A percentile compares a stretch with the other conserved stretches of the same genome.
phyloP scores from a whole-genome alignment of 2,888 invertebrate genomes.

The Spodoptera exigua region DNA sequence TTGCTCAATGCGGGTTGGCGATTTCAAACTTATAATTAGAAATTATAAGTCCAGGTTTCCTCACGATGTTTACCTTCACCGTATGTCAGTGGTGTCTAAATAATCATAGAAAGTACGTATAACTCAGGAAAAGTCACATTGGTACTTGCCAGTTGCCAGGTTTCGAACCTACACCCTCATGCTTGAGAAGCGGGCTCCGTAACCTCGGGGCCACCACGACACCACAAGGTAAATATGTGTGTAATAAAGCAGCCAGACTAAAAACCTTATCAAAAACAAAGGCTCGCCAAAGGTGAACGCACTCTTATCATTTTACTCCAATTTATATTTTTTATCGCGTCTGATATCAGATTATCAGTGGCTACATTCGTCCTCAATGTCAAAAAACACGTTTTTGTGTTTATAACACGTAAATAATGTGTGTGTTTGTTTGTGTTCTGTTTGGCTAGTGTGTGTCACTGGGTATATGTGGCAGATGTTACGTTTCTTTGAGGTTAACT shows the following conservation, averaged over 20 bases:
- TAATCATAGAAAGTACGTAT: too few relatives aligned
- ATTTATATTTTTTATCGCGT: conserved; percentile 60
- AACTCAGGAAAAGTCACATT: too few relatives aligned
- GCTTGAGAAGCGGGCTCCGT: too few relatives aligned
- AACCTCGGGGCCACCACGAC: too few relatives aligned
- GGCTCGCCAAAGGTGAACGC: conserved; percentile 31
- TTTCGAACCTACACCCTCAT: too few relatives aligned
- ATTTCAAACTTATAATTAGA: too few relatives aligned
- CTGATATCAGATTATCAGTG: conserved; percentile 57
- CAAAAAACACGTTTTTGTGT: conserved; percentile 62
- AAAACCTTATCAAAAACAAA: conserved; percentile 40
- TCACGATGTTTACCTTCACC: too few relatives aligned
- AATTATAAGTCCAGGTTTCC: too few relatives aligned
- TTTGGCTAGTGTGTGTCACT: conserved; percentile 15
- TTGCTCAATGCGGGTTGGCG: too few relatives aligned
- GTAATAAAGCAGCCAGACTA: not conserved
- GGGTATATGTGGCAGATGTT: conserved; percentile 10
- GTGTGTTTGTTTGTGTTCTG: conserved; percentile 36
- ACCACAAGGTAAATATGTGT: too few relatives aligned
- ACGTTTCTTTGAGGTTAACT: not conserved
- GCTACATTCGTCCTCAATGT: conserved; percentile 58
- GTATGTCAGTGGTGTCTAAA: too few relatives aligned
- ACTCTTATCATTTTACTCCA: conserved; percentile 64
- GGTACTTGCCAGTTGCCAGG: too few relatives aligned
- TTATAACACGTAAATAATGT: conserved; percentile 20